These are phyloP conservation scores for Myiagra hebetior DNA, from an alignment of 2,113 vertebrate genomes.

Conservation along the genomic window DNA sequence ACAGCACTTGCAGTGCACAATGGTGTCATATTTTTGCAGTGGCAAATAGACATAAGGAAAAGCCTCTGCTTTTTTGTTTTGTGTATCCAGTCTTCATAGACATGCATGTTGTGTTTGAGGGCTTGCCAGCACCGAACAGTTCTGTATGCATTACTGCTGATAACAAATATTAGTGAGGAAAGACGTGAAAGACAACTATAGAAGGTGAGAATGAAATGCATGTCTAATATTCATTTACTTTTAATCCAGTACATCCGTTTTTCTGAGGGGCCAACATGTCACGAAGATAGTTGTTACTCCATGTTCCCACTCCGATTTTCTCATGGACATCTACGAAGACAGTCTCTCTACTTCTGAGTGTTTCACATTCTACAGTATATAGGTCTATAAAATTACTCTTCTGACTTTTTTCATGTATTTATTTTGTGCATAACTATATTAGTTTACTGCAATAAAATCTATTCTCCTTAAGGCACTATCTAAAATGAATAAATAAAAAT, in stretches of 20 bases:
- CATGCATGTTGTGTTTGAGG: neutral
- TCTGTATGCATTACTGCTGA: neutral
- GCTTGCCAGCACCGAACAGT: neutral
- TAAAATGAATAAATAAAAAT: slow-evolving; percentile 19
- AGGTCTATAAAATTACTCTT: neutral
- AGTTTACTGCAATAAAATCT: slow-evolving; percentile 7
- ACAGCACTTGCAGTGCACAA: neutral
- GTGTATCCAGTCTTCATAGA: neutral
- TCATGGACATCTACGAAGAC: neutral
- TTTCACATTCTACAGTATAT: neutral
- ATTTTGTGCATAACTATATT: neutral
- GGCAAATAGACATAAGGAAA: neutral
- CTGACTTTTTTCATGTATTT: neutral
- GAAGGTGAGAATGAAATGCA: neutral
- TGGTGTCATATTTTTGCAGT: accelerated
- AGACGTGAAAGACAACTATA: neutral
- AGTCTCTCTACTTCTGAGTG: neutral
- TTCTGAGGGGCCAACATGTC: neutral
- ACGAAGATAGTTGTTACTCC: neutral
- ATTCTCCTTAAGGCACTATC: slow-evolving; percentile 5
- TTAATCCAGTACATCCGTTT: neutral
- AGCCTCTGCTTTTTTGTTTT: neutral
- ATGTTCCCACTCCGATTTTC: neutral
- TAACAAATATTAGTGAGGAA: neutral
- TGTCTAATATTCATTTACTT: neutral